Evolutionary conservation across 2,888 invertebrate genomes (phyloP).

Genomic region (Uloborus plumipes): DNA sequence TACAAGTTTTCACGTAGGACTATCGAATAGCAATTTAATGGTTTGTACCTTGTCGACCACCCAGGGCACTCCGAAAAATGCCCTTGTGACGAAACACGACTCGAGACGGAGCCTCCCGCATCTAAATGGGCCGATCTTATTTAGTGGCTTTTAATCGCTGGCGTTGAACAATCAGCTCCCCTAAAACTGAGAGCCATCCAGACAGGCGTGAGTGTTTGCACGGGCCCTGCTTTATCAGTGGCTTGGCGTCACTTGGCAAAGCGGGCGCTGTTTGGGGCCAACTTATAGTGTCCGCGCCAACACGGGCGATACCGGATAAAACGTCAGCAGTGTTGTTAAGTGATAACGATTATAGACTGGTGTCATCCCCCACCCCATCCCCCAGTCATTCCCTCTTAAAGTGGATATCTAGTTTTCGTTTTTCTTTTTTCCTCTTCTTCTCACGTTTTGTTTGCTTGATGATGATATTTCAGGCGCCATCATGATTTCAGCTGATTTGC

Average conservation of each 20-base stretch:
- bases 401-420: conserved; percentile 42
- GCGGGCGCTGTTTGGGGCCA: conserved; percentile 12
- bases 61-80: too few species aligned
- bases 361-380: conserved; percentile 7
- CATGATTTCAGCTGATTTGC: conserved; percentile 40
- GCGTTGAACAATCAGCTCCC: conserved; percentile 27
- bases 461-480: conserved; percentile 46
- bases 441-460: conserved; percentile 49
- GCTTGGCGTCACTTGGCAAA: conserved; percentile 22
- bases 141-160: conserved; percentile 55
- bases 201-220: conserved; percentile 53
- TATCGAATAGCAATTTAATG: too few species aligned
- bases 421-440: conserved; percentile 9
- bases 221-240: conserved; percentile 40
- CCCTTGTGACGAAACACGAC: too few species aligned
- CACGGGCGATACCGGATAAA: conserved; percentile 34
- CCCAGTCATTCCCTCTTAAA: conserved; percentile 4
- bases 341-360: conserved; percentile 60
- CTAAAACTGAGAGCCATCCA: conserved; percentile 23
- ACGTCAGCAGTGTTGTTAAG: conserved; percentile 63
- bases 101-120: too few species aligned
- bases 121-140: conserved; percentile 21
- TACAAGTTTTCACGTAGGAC: too few species aligned
- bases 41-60: too few species aligned
- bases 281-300: conserved; percentile 16